Evolutionary conservation across 2,888 invertebrate genomes (phyloP), one percentile per base, ranked within the genome.

Genomic region (Allolobophora icterica): DNA sequence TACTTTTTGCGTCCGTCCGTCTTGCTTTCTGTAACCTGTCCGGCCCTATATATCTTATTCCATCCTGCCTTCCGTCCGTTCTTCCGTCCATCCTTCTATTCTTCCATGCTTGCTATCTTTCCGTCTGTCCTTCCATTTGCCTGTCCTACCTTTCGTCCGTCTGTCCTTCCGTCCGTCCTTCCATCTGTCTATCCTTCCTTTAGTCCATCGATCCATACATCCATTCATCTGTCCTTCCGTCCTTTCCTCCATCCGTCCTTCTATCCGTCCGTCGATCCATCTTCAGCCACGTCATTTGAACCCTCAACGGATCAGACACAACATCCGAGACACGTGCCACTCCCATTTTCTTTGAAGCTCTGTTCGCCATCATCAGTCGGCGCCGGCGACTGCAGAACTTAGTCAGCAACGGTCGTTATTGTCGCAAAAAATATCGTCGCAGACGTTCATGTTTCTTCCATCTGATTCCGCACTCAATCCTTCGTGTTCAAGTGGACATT

Each of bases 261-360:
- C 71, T 17, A 71, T 71, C 71, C 1, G 5, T 11, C 71, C 71
- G 0, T 71, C 71, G n/a, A 71, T 71, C n/a, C 71, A n/a, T 71
- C n/a, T 13, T 71, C 30, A 71, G 30, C n/a, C 71, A n/a, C 52
- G 52, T 52, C 52, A 71, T n/a, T n/a, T 6, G 4, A 30, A 71
- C 8, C 71, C n/a, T n/a, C 71, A 71, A 71, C n/a, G n/a, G 71
- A n/a, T 71, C 71, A 71, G 30, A 30, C 71, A 71, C 71, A 30
- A n/a, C 71, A 71, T n/a, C 71, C 30, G 71, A 71, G 71, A n/a
- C 71, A 71, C 71, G n/a, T n/a, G 71, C 71, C 71, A n/a, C n/a
- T 71, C 71, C 71, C 71, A 71, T 71, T 71, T 71, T 71, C 52
- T 71, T 71, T 71, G 71, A 71, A 71, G 58, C 30, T 71, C 30